Conservation (phyloP, 2,797 vertebrate genomes). For the Thamnophis elegans region DNA sequence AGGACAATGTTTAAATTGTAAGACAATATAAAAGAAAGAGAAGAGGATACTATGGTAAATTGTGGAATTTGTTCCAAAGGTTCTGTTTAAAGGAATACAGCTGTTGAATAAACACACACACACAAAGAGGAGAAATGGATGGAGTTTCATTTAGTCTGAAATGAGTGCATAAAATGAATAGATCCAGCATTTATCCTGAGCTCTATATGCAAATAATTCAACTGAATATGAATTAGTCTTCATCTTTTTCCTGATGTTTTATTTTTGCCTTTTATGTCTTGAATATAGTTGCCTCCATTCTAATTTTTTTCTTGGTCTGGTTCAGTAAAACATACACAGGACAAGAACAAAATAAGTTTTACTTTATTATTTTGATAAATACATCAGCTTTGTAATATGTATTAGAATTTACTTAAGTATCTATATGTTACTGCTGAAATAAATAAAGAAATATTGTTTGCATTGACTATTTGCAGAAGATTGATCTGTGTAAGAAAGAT, state of each 20-base stretch:
- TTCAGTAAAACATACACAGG: neutral
- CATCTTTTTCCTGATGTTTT: neutral
- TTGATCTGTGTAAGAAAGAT: neutral
- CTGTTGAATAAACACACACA: neutral
- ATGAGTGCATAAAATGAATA: neutral
- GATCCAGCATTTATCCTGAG: neutral
- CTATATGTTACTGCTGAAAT: neutral
- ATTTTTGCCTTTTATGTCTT: neutral
- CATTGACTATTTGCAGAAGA: neutral
- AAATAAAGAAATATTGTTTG: neutral
- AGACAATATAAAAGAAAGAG: constrained; percentile 13
- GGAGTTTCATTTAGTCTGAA: neutral
- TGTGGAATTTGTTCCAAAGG: constrained; percentile 31
- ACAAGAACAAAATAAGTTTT: neutral
- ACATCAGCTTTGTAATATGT: neutral
- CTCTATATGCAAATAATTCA: neutral
- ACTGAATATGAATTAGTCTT: neutral
- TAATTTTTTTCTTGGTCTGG: neutral
- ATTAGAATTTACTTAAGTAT: neutral
- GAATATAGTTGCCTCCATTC: neutral
- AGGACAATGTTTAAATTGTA: constrained; percentile 2
- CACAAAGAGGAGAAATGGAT: neutral
- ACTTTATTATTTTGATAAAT: neutral
- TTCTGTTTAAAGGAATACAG: constrained; percentile 10
- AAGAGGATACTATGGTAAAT: constrained; percentile 11